phyloP scores from a whole-genome alignment of 2,888 invertebrate species.

The Ormyrus rosae region DNA sequence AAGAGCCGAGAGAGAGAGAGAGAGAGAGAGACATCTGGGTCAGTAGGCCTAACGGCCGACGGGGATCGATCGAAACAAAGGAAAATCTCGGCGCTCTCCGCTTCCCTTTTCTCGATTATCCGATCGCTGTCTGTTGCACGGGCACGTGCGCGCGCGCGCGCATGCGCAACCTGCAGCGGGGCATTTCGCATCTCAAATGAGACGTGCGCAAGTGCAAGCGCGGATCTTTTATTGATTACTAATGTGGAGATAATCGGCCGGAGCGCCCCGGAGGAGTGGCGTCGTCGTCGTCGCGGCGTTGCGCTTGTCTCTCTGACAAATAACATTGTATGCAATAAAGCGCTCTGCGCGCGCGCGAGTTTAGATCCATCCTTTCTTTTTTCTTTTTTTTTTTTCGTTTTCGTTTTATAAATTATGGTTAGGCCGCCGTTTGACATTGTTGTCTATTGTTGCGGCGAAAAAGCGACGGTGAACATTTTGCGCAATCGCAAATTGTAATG shows the following conservation, averaged over 20 bases:
- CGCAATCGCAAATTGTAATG: too few species aligned
- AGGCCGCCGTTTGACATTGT: too few species aligned
- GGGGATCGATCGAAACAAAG: not conserved
- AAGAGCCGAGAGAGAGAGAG: too few species aligned
- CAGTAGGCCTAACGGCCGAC: not conserved
- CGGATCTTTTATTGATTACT: slow-evolving; percentile 28
- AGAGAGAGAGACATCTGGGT: not conserved
- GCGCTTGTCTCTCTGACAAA: not conserved
- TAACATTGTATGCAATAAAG: slow-evolving; percentile 4
- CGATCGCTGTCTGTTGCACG: not conserved
- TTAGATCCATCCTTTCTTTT: too few species aligned
- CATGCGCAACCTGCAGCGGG: not conserved
- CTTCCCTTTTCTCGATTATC: not conserved
- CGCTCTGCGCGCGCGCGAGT: too few species aligned
- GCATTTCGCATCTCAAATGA: slow-evolving; percentile 30
- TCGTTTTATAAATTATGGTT: too few species aligned
- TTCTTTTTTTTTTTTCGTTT: too few species aligned
- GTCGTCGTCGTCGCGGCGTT: too few species aligned
- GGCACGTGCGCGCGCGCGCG: not conserved
- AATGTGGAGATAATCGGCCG: slow-evolving; percentile 23
- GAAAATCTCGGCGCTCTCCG: not conserved
- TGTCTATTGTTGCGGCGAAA: too few species aligned
- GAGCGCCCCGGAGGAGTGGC: slow-evolving; percentile 8
- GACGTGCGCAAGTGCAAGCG: slow-evolving; percentile 1
- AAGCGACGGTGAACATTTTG: too few species aligned